Conservation (phyloP, 2,113 vertebrate genomes). For the Rhinolophus ferrumequinum region DNA sequence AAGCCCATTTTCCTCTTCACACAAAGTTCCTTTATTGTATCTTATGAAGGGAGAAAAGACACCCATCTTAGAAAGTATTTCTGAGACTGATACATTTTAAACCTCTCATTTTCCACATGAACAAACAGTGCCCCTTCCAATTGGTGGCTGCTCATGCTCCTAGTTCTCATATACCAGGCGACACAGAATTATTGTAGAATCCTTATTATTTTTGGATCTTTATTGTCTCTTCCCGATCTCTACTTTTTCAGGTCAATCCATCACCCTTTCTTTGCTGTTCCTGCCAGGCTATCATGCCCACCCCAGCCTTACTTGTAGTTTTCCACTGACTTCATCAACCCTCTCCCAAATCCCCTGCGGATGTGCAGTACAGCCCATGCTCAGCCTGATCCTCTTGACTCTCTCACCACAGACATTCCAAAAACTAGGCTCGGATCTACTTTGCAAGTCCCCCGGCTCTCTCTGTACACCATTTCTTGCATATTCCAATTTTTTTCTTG, state of each 20-base stretch:
- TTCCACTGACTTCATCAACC: neutral
- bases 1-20: neutral
- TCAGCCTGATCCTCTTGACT: neutral
- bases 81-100: neutral
- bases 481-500: neutral
- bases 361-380: rapidly evolving
- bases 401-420: neutral
- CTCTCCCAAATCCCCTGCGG: neutral
- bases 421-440: neutral
- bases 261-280: neutral
- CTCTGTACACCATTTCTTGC: neutral
- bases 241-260: neutral
- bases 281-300: rapidly evolving
- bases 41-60: neutral
- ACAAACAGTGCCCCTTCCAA: neutral
- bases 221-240: neutral
- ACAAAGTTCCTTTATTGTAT: neutral
- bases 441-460: neutral
- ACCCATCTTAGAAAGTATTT: neutral
- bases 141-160: rapidly evolving
- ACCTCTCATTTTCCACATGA: neutral
- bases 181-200: too few relatives aligned
- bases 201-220: neutral
- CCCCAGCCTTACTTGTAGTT: neutral
- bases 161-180: rapidly evolving